A percentile compares a stretch with the other conserved stretches of the same genome.
These are phyloP conservation scores for Loris lydekkerianus DNA, from an alignment of 2,797 vertebrate species.

Conservation along the genomic window DNA sequence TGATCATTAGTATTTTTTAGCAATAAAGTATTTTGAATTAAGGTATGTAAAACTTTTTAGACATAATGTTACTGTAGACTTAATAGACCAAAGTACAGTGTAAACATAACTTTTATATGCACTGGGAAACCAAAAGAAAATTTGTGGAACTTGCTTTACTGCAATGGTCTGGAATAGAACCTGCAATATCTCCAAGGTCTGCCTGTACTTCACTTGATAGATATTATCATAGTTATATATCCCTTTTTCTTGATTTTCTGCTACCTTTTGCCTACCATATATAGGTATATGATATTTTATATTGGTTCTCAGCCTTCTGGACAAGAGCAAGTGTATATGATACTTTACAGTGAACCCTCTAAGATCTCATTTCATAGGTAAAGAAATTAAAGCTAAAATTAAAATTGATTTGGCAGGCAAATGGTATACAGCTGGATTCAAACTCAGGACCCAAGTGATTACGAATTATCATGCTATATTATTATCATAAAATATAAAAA, in stretches of 20 bases:
- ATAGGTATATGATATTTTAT: background rate
- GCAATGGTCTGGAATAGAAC: background rate
- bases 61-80: background rate
- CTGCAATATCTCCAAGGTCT: background rate
- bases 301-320: background rate
- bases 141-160: background rate
- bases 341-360: background rate
- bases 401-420: slow-evolving; percentile 25
- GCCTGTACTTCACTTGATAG: background rate
- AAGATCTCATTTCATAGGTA: slow-evolving; percentile 43
- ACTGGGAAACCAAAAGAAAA: background rate
- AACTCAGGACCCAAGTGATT: background rate
- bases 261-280: background rate
- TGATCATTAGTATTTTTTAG: background rate
- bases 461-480: background rate
- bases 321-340: background rate
- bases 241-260: background rate
- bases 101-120: background rate
- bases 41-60: background rate
- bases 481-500: background rate
- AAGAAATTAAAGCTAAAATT: background rate
- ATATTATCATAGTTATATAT: background rate
- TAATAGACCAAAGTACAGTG: background rate
- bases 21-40: background rate
- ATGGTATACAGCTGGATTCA: background rate